A percentile compares a stretch with the other conserved stretches of the same genome.
phyloP scores from a whole-genome alignment of 2,113 vertebrate species.

The Phrynosoma blainvillii region DNA sequence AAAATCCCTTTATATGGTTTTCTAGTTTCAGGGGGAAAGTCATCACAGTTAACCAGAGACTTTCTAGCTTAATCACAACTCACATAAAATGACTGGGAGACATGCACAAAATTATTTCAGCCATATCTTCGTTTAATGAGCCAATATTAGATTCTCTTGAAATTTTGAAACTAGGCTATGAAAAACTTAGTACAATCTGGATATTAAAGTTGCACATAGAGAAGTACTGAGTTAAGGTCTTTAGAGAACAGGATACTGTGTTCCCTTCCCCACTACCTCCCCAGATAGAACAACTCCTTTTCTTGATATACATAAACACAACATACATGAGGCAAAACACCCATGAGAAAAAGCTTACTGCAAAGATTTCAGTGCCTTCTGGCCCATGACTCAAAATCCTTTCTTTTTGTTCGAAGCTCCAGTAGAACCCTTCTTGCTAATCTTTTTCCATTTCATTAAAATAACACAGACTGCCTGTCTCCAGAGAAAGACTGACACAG shows the following conservation, averaged over 20 bases:
- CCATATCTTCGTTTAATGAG: background rate
- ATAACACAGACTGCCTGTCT: constrained; percentile 75
- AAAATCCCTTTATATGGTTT: too few species aligned
- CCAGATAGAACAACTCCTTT: background rate
- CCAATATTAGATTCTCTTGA: background rate
- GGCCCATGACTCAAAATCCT: constrained; percentile 53
- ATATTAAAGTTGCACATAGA: background rate
- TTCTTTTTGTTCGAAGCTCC: constrained; percentile 47
- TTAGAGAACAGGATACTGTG: background rate
- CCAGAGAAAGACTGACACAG: constrained; percentile 71
- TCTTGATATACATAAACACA: background rate
- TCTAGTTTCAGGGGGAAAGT: too few species aligned
- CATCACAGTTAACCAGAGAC: background rate
- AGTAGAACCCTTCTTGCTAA: constrained; percentile 68
- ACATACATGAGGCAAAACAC: accelerated
- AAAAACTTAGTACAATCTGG: too few species aligned
- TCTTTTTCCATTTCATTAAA: constrained; percentile 68
- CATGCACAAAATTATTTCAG: background rate
- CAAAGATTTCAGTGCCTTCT: background rate
- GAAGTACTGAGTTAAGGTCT: background rate
- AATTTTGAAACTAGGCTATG: too few species aligned
- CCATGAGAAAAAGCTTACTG: constrained; percentile 12
- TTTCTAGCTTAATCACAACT: background rate
- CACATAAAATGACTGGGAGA: background rate
- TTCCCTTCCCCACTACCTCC: background rate